Conservation (phyloP, 2,113 vertebrate species). For the Bos indicus region DNA sequence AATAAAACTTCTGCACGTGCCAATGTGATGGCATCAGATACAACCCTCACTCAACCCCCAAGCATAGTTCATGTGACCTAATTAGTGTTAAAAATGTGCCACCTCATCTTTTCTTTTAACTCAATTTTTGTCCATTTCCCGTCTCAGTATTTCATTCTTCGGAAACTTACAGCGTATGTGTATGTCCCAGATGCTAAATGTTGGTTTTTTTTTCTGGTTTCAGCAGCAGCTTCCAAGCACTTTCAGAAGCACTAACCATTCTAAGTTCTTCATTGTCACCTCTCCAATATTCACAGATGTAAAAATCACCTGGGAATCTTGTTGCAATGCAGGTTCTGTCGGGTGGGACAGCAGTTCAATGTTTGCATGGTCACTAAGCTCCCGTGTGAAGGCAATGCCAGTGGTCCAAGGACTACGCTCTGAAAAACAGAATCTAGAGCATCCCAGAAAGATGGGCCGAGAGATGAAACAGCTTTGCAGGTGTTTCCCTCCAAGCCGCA, state of each 20-base stretch:
- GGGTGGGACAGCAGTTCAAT: background rate
- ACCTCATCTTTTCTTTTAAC: background rate
- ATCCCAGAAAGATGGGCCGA: background rate
- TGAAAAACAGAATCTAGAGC: background rate
- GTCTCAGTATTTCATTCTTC: background rate
- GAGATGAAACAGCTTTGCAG: background rate
- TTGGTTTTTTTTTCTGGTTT: background rate
- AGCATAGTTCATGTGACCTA: background rate
- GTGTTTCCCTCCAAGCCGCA: background rate
- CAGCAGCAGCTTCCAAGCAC: background rate
- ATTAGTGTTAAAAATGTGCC: background rate
- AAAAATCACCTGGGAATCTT: background rate
- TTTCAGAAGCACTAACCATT: background rate
- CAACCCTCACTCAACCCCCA: background rate
- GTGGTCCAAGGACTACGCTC: background rate
- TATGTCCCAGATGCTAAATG: background rate
- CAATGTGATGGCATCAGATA: background rate
- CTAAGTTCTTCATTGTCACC: background rate
- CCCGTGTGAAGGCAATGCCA: background rate
- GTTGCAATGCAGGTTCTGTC: background rate
- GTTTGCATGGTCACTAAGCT: background rate
- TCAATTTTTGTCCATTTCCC: background rate
- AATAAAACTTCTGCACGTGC: background rate
- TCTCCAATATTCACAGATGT: background rate
- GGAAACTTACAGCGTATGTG: accelerated